A percentile compares a stretch with the other conserved stretches of the same genome.
phyloP scores from a whole-genome alignment of 2,113 vertebrate species.

The Coturnix japonica region DNA sequence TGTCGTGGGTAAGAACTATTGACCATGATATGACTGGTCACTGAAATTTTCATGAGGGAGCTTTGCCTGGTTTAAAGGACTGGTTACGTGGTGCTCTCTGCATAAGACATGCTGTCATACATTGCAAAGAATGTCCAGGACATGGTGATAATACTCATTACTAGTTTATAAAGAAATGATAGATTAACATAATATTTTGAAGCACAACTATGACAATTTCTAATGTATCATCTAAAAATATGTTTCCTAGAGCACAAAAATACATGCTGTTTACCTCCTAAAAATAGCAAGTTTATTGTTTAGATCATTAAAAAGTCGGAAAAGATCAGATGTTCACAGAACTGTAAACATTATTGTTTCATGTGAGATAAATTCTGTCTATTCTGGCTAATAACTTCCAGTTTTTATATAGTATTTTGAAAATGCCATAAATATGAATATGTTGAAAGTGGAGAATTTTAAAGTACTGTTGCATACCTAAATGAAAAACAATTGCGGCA shows the following conservation, averaged over 20 bases:
- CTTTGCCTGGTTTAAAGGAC: neutral
- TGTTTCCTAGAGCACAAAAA: neutral
- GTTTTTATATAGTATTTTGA: neutral
- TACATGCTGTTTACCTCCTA: neutral
- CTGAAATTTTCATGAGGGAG: neutral
- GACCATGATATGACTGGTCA: neutral
- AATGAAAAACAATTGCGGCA: neutral
- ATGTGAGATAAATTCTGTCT: neutral
- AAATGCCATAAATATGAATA: constrained; percentile 1
- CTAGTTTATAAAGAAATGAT: neutral
- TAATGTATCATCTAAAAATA: neutral
- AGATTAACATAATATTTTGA: neutral
- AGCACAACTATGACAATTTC: neutral
- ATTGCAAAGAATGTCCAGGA: neutral
- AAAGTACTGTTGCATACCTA: neutral
- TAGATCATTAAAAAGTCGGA: neutral
- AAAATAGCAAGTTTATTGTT: neutral
- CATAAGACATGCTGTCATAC: neutral
- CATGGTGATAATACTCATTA: neutral
- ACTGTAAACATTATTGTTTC: neutral
- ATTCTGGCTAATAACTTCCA: neutral
- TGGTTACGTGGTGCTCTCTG: neutral
- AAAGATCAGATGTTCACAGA: neutral
- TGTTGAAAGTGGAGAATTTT: constrained; percentile 7
- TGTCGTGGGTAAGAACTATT: neutral